These are phyloP conservation scores for Wiebesia pumilae DNA, from an alignment of 1,140 invertebrate species.

Conservation along the genomic window DNA sequence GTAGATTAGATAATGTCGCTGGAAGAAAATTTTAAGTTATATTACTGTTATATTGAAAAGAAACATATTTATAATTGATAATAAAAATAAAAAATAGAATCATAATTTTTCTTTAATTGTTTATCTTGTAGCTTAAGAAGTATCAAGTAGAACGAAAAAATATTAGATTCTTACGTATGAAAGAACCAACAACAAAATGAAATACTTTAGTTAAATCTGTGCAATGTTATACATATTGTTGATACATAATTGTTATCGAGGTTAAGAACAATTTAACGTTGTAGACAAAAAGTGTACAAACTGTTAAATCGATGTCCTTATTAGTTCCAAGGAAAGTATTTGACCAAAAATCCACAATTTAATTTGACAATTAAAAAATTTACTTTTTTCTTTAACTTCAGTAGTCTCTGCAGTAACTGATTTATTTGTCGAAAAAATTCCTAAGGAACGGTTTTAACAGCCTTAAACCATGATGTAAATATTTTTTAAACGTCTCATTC, in stretches of 20 bases:
- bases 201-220: background rate
- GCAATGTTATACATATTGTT: too few relatives aligned
- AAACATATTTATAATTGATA: background rate
- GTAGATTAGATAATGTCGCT: too few relatives aligned
- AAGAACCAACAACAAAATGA: background rate
- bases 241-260: background rate
- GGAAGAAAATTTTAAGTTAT: background rate
- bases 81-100: background rate
- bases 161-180: background rate
- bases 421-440: too few relatives aligned
- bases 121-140: background rate
- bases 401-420: too few relatives aligned
- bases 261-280: background rate
- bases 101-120: background rate
- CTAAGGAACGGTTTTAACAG: too few relatives aligned
- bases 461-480: too few relatives aligned
- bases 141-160: background rate
- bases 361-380: background rate
- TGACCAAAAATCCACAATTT: too few relatives aligned
- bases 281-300: background rate
- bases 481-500: too few relatives aligned
- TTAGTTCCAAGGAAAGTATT: background rate
- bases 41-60: background rate
- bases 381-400: too few relatives aligned
- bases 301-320: background rate